Evolutionary conservation across 2,797 vertebrate species (phyloP), one percentile per base, ranked within the genome.

Genomic region (Alcedo atthis): DNA sequence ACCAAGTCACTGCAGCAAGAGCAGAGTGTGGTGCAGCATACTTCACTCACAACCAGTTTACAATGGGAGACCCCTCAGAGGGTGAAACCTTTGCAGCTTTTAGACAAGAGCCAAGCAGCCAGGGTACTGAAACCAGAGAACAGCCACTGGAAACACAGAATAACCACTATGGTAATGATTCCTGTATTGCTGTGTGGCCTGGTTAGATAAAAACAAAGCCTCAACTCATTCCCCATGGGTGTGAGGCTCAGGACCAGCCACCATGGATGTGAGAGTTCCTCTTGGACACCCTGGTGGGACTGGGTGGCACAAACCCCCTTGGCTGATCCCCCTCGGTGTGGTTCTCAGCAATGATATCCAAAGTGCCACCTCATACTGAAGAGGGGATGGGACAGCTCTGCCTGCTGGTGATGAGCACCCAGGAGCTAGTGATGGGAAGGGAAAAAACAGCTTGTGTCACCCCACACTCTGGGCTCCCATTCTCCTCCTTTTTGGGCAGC

Each of bases 11-110:
- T 9, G 70, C 75, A 35, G 32, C 7, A 9, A 12, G 33, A 76
- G 58, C 42, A 0, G 37, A 58, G 24, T 1, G 5, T 3, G 14
- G 24, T 13, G 1, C 2, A 64, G 32, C 1, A 1, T 2, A 16
- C 20, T 33, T 11, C 12, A 20, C 43, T 90, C 25, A 49, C 77
- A 57, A 15, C 15, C 19, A 2, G 48, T 45, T 19, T 9, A 17
- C 45, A 14, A 12, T 40, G 46, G 19, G 66, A 55, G 68, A 67
- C 2, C 11, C n/a, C 12, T 2, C 33, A 2, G 51, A 17, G 21
- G 5, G 6, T 15, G 53, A 68, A 80, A 55, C 33, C 15, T 55
- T 49, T 2, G 1, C 42, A 8, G 37, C 40, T 3, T 15, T 43
- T 3, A n/a, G n/a, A 48, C 2, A 14, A 15, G 8, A 25, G 32